These are phyloP conservation scores for Xenopus tropicalis DNA, from an alignment of 2,113 vertebrate genomes.

Conservation along the genomic window DNA sequence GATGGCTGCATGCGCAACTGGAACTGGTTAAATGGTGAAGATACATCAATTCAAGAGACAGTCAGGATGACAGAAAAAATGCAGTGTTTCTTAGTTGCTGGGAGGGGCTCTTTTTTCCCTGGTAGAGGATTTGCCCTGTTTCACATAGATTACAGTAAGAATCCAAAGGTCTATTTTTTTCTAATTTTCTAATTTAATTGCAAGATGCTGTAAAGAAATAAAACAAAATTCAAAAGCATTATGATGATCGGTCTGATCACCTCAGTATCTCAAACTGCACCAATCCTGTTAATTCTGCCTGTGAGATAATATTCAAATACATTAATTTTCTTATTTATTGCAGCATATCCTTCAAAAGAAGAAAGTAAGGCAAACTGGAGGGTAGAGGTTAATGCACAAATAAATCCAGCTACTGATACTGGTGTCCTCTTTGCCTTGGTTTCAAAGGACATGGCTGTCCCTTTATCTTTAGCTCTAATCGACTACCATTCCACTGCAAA, in stretches of 20 bases:
- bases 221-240: too few relatives aligned
- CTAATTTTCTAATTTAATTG: too few relatives aligned
- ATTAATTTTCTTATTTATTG: constrained; percentile 15
- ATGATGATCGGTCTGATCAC: too few relatives aligned
- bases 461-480: constrained; percentile 80
- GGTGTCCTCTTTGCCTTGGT: constrained; percentile 86
- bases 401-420: constrained; percentile 78
- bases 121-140: constrained; percentile 82
- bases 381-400: constrained; percentile 69
- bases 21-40: constrained; percentile 89
- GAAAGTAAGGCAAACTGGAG: constrained; percentile 65
- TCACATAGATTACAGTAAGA: constrained; percentile 76
- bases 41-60: constrained; percentile 83
- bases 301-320: background rate
- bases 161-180: too few relatives aligned
- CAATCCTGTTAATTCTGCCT: background rate
- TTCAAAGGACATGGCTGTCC: constrained; percentile 67
- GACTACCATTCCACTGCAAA: constrained; percentile 82
- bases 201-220: too few relatives aligned
- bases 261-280: too few relatives aligned
- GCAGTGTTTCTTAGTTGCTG: constrained; percentile 82
- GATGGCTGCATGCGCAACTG: constrained; percentile 91
- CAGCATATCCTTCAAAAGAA: constrained; percentile 53
- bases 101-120: constrained; percentile 81
- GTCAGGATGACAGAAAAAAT: constrained; percentile 79